phyloP scores from a whole-genome alignment of 2,888 invertebrate genomes.

The Polymixis flavicincta region DNA sequence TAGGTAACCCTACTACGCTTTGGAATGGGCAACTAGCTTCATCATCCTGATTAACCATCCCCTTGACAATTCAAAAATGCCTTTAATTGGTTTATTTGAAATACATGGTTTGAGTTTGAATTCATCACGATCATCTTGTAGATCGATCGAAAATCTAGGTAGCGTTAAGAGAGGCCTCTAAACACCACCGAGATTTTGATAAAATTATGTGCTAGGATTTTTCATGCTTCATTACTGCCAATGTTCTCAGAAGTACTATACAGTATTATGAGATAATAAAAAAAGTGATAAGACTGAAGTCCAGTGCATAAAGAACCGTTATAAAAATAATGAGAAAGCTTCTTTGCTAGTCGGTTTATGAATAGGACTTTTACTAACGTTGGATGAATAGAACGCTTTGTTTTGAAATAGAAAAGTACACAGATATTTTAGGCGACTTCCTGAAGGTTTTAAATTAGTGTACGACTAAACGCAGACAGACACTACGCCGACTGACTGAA shows the following conservation, averaged over 20 bases:
- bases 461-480: too few relatives aligned
- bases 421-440: background rate
- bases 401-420: conserved; percentile 5
- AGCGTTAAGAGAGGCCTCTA: too few relatives aligned
- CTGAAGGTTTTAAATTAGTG: too few relatives aligned
- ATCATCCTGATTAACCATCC: too few relatives aligned
- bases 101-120: too few relatives aligned
- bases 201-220: background rate
- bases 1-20: too few relatives aligned
- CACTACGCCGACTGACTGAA: too few relatives aligned
- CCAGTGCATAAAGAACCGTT: conserved; percentile 20
- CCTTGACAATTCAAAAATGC: too few relatives aligned
- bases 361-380: conserved; percentile 56
- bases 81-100: too few relatives aligned
- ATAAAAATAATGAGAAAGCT: conserved; percentile 51
- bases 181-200: conserved; percentile 1
- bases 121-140: background rate
- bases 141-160: background rate
- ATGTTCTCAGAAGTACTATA: conserved; percentile 12
- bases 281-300: conserved; percentile 17
- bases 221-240: background rate
- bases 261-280: conserved; percentile 10
- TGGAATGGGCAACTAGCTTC: too few relatives aligned
- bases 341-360: conserved; percentile 52
- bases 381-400: conserved; percentile 36